Base-by-base conservation (phyloP, 1,140 invertebrate genomes). In the Ceratina calcarata region DNA sequence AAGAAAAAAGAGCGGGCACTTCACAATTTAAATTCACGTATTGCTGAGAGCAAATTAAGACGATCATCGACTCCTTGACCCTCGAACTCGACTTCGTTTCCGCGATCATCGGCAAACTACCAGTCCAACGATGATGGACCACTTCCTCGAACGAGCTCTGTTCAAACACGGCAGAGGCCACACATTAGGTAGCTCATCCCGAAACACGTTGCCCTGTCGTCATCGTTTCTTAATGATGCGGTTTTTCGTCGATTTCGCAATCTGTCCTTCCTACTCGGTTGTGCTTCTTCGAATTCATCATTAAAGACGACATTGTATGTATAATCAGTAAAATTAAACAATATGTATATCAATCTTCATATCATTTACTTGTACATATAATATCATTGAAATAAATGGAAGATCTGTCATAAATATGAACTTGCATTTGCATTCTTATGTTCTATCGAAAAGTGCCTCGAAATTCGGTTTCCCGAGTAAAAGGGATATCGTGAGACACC, bases 401-500 rank as follows among this genome's bases (percentile, higher is more conserved):
- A 32, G 27, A 32, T 32, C 27, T 32, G 27, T 32, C 27, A 32
- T 32, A 32, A 32, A 32, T 32, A 32, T n/a, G n/a, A n/a, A n/a
- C 27, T 32, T 32, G 27, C 27, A 32, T 32, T 32, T 32, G 27
- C 27, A 32, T 32, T 32, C 27, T 32, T 32, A 32, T 32, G 27
- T 1, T 32, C 27, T 32, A 32, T 32, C 27, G 4, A 32, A 32
- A 32, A 32, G 27, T 32, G 69, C 49, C 37, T 70, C 71, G 62
- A 81, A 82, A 82, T 78, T 82, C 72, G 62, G 27, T 32, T 32
- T 32, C 27, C 27, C 27, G 4, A 32, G 27, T 32, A 32, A 32
- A 32, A 32, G 4, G 27, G 27, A 32, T 32, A 32, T 4, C 27
- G 27, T 32, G 20, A 7, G 15, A 61, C 74, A 69, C 55, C 70